A percentile compares a stretch with the other conserved stretches of the same genome.
Conservation (phyloP, 1,140 invertebrate genomes). For the Trichonephila inaurata region DNA sequence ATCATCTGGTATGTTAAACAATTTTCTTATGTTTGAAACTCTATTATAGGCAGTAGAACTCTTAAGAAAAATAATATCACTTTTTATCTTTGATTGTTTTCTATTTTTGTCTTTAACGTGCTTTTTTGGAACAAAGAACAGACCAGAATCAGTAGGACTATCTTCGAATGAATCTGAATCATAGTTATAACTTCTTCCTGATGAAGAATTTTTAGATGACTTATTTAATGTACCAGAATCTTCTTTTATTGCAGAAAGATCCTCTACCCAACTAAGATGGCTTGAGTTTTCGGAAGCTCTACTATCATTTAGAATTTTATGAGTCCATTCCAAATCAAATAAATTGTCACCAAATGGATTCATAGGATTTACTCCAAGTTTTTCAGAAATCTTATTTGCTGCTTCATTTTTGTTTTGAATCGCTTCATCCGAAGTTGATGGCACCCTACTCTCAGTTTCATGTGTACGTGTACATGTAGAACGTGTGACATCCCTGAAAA, state of each 20-base stretch:
- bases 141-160: background rate
- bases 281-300: background rate
- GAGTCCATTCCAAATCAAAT: background rate
- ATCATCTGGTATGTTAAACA: background rate
- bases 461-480: background rate
- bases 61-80: background rate
- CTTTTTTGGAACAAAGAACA: slow-evolving; percentile 13
- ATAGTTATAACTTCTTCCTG: background rate
- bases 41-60: background rate
- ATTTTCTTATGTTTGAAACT: background rate
- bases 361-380: slow-evolving; percentile 28
- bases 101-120: background rate
- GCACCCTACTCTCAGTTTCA: background rate
- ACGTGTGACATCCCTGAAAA: background rate
- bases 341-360: slow-evolving; percentile 31
- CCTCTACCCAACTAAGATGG: background rate
- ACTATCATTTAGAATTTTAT: background rate
- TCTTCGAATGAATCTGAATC: background rate
- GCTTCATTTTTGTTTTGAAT: background rate
- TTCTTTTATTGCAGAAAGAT: background rate
- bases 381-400: background rate
- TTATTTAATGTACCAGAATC: slow-evolving; percentile 11
- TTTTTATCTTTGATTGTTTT: background rate
- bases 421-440: background rate
- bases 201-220: background rate